phyloP scores from a whole-genome alignment of 30 jellyfish, hydroid and myxozoan species.

The Mastigias papua region DNA sequence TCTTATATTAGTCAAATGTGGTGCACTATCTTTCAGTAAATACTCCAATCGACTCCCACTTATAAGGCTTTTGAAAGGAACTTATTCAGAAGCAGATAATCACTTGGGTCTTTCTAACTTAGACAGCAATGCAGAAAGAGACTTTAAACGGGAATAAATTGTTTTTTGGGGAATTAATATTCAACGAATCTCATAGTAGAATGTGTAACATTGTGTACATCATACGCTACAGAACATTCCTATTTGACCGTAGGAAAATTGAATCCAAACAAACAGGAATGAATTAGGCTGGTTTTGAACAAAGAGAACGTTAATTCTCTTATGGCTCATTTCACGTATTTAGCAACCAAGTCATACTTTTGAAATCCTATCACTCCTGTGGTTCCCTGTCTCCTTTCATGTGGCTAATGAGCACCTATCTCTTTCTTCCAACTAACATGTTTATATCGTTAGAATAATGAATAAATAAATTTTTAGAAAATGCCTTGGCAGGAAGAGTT shows the following conservation, averaged over 20 bases:
- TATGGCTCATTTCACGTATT: neutral
- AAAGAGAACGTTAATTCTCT: neutral
- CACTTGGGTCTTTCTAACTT: too few relatives aligned
- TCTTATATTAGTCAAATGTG: too few relatives aligned
- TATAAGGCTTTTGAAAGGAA: too few relatives aligned
- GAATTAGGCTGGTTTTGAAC: neutral
- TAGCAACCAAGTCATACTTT: neutral
- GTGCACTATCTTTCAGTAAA: too few relatives aligned
- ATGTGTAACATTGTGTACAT: too few relatives aligned
- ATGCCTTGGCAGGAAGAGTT: neutral
- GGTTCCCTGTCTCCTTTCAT: conserved; percentile 12
- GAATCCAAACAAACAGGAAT: neutral
- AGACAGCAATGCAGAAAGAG: too few relatives aligned
- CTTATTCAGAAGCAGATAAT: too few relatives aligned
- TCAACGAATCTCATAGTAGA: too few relatives aligned
- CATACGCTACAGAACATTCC: too few relatives aligned
- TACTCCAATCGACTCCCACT: too few relatives aligned
- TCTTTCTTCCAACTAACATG: conserved; percentile 3
- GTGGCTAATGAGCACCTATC: neutral
- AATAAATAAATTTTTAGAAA: neutral
- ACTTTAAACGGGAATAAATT: too few relatives aligned
- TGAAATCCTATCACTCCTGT: neutral
- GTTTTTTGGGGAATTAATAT: too few relatives aligned
- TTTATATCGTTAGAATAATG: neutral
- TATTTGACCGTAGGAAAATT: neutral